Base-by-base conservation (phyloP, 2,888 invertebrate genomes). In the Actias luna region DNA sequence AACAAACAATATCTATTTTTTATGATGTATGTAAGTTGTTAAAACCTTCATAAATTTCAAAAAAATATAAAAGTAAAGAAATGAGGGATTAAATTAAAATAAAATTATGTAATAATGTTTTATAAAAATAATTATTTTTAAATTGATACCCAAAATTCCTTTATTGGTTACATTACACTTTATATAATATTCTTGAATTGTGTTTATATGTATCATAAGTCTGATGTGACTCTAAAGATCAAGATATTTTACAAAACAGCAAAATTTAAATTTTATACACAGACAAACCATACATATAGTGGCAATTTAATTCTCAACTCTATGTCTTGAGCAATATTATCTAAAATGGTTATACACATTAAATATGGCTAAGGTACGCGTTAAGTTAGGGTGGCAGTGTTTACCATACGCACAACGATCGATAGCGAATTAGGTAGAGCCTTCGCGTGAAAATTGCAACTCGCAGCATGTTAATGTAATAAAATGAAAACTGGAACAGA, bases 371-470 rank as follows among this genome's bases (percentile, higher is more conserved):
- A 25, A 50, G 46, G 46, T 50, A 82, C 71, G 71, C 77, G 79
- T 72, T 77, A 78, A 75, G 82, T 79, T 76, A 83, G 89, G 89
- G 89, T 82, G 84, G 84, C 83, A 76, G 76, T 91, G 91, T 92
- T 90, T 91, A 89, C n/a, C 84, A 78, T 81, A 89, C 89, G 88
- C 84, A 86, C 79, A 80, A 75, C 88, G 88, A 92, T 92, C 92
- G 92, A 92, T 92, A 81, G 80, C 77, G 73, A 70, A 55, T 71
- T 70, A 72, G 67, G 76, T 74, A 73, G 73, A 86, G 80, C 84
- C 88, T 90, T 77, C 84, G 87, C 89, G 88, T 86, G 91, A 91
- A 92, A 91, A 89, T 92, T 89, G 91, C 91, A 89, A 91, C 80
- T 80, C 83, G 79, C 77, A 78, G 78, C 69, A 71, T 72, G 70